Evolutionary conservation across 2,888 invertebrate species (phyloP).

Genomic region (Amaurobius ferox): DNA sequence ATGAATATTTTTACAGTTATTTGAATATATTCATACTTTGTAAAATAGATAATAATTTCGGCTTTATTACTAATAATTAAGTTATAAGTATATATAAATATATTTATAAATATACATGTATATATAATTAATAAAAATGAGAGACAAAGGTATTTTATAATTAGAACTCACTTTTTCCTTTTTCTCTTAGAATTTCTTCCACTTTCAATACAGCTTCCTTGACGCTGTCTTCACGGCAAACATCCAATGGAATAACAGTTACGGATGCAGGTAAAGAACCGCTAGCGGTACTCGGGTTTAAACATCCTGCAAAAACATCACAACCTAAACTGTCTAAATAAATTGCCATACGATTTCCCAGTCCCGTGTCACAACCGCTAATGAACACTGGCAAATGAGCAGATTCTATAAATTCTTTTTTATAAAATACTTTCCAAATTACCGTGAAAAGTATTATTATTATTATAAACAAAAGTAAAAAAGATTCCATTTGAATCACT

Average conservation of each 20-base stretch:
- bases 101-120: too few species aligned
- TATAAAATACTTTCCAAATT: too few species aligned
- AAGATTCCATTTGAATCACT: too few species aligned
- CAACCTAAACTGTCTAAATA: slow-evolving; percentile 76
- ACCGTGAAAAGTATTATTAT: too few species aligned
- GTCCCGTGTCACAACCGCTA: slow-evolving; percentile 77
- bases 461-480: too few species aligned
- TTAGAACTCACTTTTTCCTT: slow-evolving; percentile 20
- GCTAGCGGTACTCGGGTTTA: slow-evolving; percentile 21
- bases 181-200: background rate
- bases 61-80: too few species aligned
- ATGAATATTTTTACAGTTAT: too few species aligned
- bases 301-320: slow-evolving; percentile 68
- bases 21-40: too few species aligned
- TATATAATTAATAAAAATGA: too few species aligned
- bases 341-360: slow-evolving; percentile 77
- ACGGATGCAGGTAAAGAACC: slow-evolving; percentile 24
- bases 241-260: slow-evolving; percentile 31
- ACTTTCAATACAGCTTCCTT: slow-evolving; percentile 9
- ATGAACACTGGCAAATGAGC: slow-evolving; percentile 21
- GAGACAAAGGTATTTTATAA: too few species aligned
- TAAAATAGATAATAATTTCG: too few species aligned
- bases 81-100: too few species aligned
- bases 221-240: slow-evolving; percentile 45
- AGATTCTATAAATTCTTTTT: background rate